A percentile compares a stretch with the other conserved stretches of the same genome.
These are phyloP conservation scores for Dicranocentrus wangi DNA, from an alignment of 2,888 invertebrate species.

Conservation along the genomic window DNA sequence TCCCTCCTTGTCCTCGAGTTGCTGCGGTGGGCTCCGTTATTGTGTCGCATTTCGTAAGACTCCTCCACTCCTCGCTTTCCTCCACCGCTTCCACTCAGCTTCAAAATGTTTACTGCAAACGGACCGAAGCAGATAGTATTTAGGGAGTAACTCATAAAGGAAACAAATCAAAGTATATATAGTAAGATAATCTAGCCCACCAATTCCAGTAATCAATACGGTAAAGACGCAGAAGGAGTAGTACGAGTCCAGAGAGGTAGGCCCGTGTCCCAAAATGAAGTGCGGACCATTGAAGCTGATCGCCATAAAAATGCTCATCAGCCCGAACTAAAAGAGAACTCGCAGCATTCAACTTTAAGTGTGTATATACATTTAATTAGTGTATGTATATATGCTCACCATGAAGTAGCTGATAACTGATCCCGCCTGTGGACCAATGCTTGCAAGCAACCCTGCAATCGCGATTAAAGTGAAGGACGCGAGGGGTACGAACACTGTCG, in stretches of 20 bases:
- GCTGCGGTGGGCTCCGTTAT: too few species aligned
- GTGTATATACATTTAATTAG: conserved; percentile 1
- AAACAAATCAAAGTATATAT: not conserved
- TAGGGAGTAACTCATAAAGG: too few species aligned
- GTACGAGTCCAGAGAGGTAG: conserved; percentile 40
- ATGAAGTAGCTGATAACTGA: conserved; percentile 32
- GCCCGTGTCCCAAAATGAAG: conserved; percentile 34
- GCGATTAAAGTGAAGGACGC: conserved; percentile 30
- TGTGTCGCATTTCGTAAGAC: conserved; percentile 31
- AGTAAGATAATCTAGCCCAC: conserved; percentile 12
- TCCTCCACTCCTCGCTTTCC: not conserved
- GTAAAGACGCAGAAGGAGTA: conserved; percentile 14
- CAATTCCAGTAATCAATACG: conserved; percentile 4
- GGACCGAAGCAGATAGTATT: too few species aligned
- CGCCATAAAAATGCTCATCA: conserved; percentile 54
- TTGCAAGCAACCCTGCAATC: conserved; percentile 10
- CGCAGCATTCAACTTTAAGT: too few species aligned
- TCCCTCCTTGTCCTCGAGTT: too few species aligned
- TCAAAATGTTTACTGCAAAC: conserved; percentile 20
- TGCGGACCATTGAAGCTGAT: conserved; percentile 32
- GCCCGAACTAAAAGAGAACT: conserved; percentile 51
- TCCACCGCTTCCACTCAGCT: not conserved
- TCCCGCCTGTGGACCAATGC: conserved; percentile 33
- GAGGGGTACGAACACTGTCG: conserved; percentile 30
- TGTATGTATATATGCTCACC: not conserved